Percentiles rank a stretch among this genome's conserved stretches.
These are phyloP conservation scores for Meriones psammophilus DNA, from an alignment of 2,797 vertebrate genomes.

Conservation along the genomic window DNA sequence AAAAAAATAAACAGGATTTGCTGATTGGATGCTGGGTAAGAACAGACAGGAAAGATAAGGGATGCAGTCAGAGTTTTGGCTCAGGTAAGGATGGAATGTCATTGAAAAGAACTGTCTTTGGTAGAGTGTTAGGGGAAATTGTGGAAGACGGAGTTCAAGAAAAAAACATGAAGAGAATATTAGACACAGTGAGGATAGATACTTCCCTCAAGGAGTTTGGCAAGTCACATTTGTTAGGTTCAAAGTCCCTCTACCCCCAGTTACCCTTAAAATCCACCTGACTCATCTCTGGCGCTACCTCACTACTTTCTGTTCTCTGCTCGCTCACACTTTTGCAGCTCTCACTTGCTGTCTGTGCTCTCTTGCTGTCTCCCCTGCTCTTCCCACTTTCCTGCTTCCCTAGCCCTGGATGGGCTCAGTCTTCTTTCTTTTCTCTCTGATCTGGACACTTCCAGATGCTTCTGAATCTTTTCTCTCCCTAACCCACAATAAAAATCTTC, in stretches of 20 bases:
- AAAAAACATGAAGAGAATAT: background rate
- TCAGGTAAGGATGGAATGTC: background rate
- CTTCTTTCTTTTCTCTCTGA: background rate
- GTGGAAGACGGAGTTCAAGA: background rate
- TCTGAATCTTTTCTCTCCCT: background rate
- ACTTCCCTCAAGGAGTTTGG: background rate
- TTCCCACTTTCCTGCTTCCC: background rate
- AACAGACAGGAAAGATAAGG: background rate
- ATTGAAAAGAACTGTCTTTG: background rate
- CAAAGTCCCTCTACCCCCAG: background rate
- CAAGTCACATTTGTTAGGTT: background rate
- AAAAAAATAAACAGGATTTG: conserved; percentile 33
- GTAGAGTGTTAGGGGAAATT: background rate
- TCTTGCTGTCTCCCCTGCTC: too few relatives aligned
- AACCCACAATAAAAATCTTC: background rate
- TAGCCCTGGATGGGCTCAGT: background rate
- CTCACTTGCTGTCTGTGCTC: background rate
- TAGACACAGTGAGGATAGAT: background rate
- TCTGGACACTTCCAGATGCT: background rate
- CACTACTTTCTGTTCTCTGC: background rate
- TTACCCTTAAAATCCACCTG: too few relatives aligned
- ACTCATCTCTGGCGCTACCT: background rate
- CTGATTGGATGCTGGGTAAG: conserved; percentile 16
- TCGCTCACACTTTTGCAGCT: too few relatives aligned
- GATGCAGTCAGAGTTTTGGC: conserved; percentile 10